phyloP scores from a whole-genome alignment of 2,113 vertebrate genomes.

The Bothrops jararaca region DNA sequence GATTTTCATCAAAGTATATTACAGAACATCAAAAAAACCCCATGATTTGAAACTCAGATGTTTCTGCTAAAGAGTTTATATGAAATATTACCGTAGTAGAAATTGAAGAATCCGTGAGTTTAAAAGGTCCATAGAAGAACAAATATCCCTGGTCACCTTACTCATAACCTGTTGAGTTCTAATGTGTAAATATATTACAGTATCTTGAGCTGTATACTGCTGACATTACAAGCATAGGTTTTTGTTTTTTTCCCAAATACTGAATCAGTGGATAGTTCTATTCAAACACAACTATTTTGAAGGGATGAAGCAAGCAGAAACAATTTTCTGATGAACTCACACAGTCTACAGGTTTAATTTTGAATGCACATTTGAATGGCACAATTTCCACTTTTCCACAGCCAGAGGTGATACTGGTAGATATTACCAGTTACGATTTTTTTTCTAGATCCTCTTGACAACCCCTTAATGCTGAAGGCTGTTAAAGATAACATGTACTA shows the following conservation, averaged over 20 bases:
- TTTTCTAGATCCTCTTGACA: conserved; percentile 48
- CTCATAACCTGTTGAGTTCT: conserved; percentile 53
- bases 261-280: conserved; percentile 45
- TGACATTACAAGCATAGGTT: conserved; percentile 63
- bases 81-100: not conserved
- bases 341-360: conserved; percentile 53
- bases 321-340: conserved; percentile 52
- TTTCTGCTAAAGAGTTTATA: not conserved
- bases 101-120: conserved; percentile 11
- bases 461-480: conserved; percentile 45
- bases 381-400: conserved; percentile 41
- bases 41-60: not conserved
- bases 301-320: conserved; percentile 55
- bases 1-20: not conserved
- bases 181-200: conserved; percentile 62
- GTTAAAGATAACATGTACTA: conserved; percentile 56
- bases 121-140: conserved; percentile 23
- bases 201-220: conserved; percentile 56
- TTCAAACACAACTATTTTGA: conserved; percentile 66
- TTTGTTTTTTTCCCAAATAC: conserved; percentile 63
- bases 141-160: conserved; percentile 58
- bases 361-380: conserved; percentile 57
- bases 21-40: not conserved
- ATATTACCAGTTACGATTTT: conserved; percentile 54
- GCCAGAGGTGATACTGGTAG: conserved; percentile 45